Percentiles rank a stretch among this genome's conserved stretches.
Conservation (phyloP, 1,140 invertebrate species). For the Bombus superbus region DNA sequence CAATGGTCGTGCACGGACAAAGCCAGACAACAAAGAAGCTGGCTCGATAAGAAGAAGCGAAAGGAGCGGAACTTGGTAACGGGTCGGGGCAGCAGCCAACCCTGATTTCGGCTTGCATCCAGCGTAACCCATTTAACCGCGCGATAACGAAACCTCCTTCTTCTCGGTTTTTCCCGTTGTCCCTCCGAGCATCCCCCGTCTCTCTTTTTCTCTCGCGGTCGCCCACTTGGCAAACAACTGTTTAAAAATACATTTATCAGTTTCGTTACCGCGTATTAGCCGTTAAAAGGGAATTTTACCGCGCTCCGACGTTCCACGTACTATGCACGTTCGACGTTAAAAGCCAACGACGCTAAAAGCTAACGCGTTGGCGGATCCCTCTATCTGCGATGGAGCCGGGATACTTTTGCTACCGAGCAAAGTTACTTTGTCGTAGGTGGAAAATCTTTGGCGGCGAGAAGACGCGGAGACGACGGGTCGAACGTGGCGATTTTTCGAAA, state of each 20-base stretch:
- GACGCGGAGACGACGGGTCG: no score
- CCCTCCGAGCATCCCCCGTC: neutral
- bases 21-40: conserved; percentile 61
- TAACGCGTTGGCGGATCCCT: neutral
- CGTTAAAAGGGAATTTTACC: no score
- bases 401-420: neutral
- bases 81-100: neutral
- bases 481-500: conserved; percentile 23
- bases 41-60: conserved; percentile 64
- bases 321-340: no score
- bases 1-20: conserved; percentile 58
- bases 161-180: no score
- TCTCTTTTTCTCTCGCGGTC: neutral
- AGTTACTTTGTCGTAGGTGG: neutral
- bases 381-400: neutral
- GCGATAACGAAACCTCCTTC: conserved; percentile 67
- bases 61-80: conserved; percentile 20
- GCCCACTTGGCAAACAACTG: neutral
- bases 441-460: neutral
- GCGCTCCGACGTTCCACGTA: no score
- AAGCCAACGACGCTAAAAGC: neutral
- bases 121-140: conserved; percentile 71
- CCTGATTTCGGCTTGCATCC: conserved; percentile 50
- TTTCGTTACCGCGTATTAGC: no score
- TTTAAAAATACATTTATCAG: no score